phyloP scores from a whole-genome alignment of 2,888 invertebrate species.

The Digitonthophagus gazella region DNA sequence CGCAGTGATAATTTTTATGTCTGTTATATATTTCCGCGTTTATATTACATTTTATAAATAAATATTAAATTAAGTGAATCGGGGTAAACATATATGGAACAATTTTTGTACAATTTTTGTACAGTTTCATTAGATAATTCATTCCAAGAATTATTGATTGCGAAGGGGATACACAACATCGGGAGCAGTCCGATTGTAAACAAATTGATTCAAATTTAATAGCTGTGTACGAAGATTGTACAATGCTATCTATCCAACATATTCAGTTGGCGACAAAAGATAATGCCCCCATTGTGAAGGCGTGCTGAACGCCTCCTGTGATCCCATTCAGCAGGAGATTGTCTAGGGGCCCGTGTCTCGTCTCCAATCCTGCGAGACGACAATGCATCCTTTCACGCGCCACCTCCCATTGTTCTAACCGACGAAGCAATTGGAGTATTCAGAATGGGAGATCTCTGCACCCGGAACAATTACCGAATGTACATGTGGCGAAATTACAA shows the following conservation, averaged over 20 bases:
- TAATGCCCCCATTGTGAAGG: slow-evolving; percentile 52
- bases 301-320: slow-evolving; percentile 52
- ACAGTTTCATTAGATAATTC: too few relatives aligned
- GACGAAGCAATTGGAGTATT: slow-evolving; percentile 36
- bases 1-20: background rate
- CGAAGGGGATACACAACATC: too few relatives aligned
- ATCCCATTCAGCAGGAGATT: slow-evolving; percentile 48
- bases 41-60: too few relatives aligned
- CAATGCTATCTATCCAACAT: slow-evolving; percentile 43
- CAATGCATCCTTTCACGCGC: slow-evolving; percentile 49
- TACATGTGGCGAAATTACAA: slow-evolving; percentile 34
- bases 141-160: too few relatives aligned
- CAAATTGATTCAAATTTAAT: slow-evolving; percentile 33
- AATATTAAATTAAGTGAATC: too few relatives aligned
- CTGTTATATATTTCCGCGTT: too few relatives aligned
- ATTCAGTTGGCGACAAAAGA: slow-evolving; percentile 54
- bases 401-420: slow-evolving; percentile 49
- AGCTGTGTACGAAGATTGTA: slow-evolving; percentile 31
- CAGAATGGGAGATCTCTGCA: slow-evolving; percentile 18
- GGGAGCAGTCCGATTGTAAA: slow-evolving; percentile 20
- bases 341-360: slow-evolving; percentile 40
- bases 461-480: slow-evolving; percentile 31
- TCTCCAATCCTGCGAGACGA: slow-evolving; percentile 44
- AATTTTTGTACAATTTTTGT: too few relatives aligned
- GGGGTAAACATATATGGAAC: too few relatives aligned